Conservation (phyloP, 2,113 vertebrate genomes). For the Microcebus griseorufus region DNA sequence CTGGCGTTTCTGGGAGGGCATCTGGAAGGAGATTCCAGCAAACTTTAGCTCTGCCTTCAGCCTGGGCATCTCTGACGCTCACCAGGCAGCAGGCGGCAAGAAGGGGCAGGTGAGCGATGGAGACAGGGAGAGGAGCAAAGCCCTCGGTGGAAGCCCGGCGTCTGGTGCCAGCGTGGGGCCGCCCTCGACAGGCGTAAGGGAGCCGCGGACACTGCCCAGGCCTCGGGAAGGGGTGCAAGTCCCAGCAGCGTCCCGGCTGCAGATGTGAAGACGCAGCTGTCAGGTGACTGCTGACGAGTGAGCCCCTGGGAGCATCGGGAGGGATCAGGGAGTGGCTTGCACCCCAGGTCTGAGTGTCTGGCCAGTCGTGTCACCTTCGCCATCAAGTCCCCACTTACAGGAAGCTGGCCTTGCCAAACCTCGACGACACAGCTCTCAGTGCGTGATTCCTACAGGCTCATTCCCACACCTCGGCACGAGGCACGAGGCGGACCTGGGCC, state of each 20-base stretch:
- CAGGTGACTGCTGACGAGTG: background rate
- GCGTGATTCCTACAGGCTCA: slow-evolving; percentile 59
- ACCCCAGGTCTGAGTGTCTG: slow-evolving; percentile 16
- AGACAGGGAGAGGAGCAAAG: background rate
- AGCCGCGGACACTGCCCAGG: background rate
- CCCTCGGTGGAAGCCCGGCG: background rate
- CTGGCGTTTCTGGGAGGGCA: background rate
- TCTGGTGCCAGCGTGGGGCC: background rate
- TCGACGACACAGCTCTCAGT: background rate
- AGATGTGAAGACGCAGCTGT: slow-evolving; percentile 46
- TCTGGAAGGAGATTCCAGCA: background rate
- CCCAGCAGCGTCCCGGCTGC: slow-evolving; percentile 70
- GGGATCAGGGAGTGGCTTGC: slow-evolving; percentile 66
- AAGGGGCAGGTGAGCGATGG: accelerated
- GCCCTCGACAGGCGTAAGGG: too few relatives aligned
- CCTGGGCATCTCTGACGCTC: slow-evolving; percentile 43
- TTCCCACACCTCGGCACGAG: background rate
- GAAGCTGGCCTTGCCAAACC: slow-evolving; percentile 63
- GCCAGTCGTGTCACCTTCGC: slow-evolving; percentile 71
- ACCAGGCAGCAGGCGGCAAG: slow-evolving; percentile 15
- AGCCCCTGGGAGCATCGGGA: slow-evolving; percentile 17
- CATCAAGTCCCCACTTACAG: slow-evolving; percentile 12
- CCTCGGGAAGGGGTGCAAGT: background rate
- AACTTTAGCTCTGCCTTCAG: background rate
- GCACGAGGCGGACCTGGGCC: background rate